A percentile compares a stretch with the other conserved stretches of the same genome.
These are phyloP conservation scores for Epinotia demarniana DNA, from an alignment of 2,888 invertebrate genomes.

Conservation along the genomic window DNA sequence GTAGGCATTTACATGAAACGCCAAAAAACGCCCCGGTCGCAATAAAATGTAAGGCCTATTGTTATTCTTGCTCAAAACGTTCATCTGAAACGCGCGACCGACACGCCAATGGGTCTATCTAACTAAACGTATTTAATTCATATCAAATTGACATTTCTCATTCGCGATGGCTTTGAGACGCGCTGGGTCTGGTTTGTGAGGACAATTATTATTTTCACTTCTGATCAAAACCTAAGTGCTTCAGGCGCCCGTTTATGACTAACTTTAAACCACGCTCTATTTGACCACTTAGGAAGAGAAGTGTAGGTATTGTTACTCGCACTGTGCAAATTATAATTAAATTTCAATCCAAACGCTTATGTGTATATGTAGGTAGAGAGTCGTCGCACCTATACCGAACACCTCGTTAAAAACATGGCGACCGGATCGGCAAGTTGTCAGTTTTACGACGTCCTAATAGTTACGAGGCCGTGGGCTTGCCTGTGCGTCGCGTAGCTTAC, in stretches of 20 bases:
- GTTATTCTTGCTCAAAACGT: background rate
- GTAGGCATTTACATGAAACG: background rate
- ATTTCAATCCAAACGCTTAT: background rate
- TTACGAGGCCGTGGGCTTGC: background rate
- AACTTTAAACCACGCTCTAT: background rate
- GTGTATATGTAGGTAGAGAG: background rate
- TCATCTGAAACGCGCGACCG: background rate
- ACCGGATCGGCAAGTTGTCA: background rate
- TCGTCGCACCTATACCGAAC: background rate
- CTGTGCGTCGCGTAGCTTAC: background rate
- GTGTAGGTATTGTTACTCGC: background rate
- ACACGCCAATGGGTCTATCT: background rate
- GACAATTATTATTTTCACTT: background rate
- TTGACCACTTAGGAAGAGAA: too few species aligned
- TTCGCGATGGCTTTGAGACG: too few species aligned
- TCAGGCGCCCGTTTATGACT: background rate
- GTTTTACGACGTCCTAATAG: constrained; percentile 1
- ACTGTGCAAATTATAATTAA: background rate
- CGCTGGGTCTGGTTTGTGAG: too few species aligned
- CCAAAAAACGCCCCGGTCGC: background rate
- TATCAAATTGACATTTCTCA: too few species aligned
- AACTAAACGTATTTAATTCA: too few species aligned
- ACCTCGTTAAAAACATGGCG: constrained; percentile 3
- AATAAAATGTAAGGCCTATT: background rate
- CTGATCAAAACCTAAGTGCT: background rate